Evolutionary conservation across 2,113 vertebrate species (phyloP).

Genomic region (Vicugna pacos): DNA sequence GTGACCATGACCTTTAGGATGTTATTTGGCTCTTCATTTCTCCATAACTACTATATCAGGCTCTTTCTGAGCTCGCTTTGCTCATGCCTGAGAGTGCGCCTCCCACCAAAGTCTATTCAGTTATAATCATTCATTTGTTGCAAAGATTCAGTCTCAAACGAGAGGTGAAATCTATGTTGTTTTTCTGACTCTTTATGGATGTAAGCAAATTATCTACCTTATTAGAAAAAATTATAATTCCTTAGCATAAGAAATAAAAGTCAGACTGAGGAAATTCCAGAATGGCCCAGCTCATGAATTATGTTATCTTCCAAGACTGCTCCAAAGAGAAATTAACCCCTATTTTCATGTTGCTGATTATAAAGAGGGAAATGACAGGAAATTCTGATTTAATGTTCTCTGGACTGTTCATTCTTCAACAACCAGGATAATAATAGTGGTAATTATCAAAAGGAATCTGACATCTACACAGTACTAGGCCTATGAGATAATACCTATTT

Average conservation of each 20-base stretch:
- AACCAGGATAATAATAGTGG: not conserved
- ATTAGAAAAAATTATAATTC: constrained; percentile 40
- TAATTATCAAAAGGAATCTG: not conserved
- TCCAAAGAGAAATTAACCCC: constrained; percentile 36
- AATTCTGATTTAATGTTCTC: not conserved
- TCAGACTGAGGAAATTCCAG: constrained; percentile 57
- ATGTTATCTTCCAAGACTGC: constrained; percentile 43
- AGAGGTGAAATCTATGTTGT: constrained; percentile 26
- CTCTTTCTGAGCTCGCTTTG: constrained; percentile 23
- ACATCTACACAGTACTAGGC: not conserved
- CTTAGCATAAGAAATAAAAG: constrained; percentile 53
- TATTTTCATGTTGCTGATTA: not conserved
- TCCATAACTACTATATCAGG: not conserved
- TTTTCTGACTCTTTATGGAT: constrained; percentile 1
- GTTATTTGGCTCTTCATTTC: not conserved
- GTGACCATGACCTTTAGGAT: not conserved
- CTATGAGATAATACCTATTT: not conserved
- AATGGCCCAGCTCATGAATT: constrained; percentile 46
- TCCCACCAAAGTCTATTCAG: not conserved
- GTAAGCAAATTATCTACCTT: constrained; percentile 35
- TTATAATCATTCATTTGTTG: constrained; percentile 35
- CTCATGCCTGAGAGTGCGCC: not conserved
- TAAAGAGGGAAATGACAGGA: not conserved
- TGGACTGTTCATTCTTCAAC: constrained; percentile 27
- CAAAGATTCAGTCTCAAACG: constrained; percentile 42